A percentile compares a stretch with the other conserved stretches of the same genome.
Conservation (phyloP, 2,888 invertebrate species). For the Cosmopolites sordidus region DNA sequence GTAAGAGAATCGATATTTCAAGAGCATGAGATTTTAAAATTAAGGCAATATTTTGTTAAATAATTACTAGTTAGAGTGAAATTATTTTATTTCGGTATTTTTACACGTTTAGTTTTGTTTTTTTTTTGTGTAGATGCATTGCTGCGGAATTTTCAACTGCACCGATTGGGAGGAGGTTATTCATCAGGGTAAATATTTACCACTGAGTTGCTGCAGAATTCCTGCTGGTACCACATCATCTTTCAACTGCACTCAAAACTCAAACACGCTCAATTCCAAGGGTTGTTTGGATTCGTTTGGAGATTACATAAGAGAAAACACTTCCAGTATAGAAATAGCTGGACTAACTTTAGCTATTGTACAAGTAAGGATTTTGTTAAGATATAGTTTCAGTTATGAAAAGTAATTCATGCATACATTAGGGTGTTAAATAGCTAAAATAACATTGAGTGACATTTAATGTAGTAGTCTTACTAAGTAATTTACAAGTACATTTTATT, state of each 20-base stretch:
- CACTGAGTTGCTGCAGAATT: slow-evolving; percentile 60
- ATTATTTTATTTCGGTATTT: too few species aligned
- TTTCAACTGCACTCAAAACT: slow-evolving; percentile 37
- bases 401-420: too few species aligned
- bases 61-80: too few species aligned
- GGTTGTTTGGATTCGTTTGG: slow-evolving; percentile 67
- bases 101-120: slow-evolving; percentile 8
- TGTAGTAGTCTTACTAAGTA: too few species aligned
- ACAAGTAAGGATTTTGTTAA: too few species aligned
- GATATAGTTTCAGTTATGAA: too few species aligned
- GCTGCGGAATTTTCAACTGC: slow-evolving; percentile 66
- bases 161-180: slow-evolving; percentile 59
- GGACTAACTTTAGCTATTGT: slow-evolving; percentile 78
- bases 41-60: too few species aligned
- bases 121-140: slow-evolving; percentile 58
- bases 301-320: slow-evolving; percentile 62
- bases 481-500: too few species aligned
- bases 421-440: too few species aligned
- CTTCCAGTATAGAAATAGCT: slow-evolving; percentile 70
- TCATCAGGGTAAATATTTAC: slow-evolving; percentile 49
- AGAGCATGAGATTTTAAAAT: too few species aligned
- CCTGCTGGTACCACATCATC: slow-evolving; percentile 50
- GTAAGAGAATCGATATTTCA: too few species aligned
- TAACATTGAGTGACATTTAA: too few species aligned
- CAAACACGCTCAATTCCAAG: slow-evolving; percentile 46